A percentile compares a stretch with the other conserved stretches of the same genome.
These are phyloP conservation scores for Pachydiplax longipennis DNA, from an alignment of 2,888 invertebrate species.

Conservation along the genomic window DNA sequence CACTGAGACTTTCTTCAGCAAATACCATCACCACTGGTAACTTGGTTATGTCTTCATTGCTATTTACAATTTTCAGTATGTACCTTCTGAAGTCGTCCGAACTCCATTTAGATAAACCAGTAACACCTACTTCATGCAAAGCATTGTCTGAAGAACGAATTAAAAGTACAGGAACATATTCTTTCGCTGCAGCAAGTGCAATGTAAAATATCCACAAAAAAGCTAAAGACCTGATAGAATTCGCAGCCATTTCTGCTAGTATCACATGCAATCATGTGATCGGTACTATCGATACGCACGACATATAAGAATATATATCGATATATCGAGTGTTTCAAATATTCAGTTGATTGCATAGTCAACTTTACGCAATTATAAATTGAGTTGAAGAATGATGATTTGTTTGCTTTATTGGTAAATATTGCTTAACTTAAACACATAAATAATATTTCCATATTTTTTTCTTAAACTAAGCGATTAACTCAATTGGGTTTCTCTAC, in stretches of 20 bases:
- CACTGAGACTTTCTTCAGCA: constrained; percentile 52
- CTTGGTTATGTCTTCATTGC: constrained; percentile 50
- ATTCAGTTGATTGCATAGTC: too few species aligned
- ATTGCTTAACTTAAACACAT: too few species aligned
- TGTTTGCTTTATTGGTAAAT: too few species aligned
- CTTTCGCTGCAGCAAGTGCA: not conserved
- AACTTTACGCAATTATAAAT: too few species aligned
- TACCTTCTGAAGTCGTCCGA: constrained; percentile 20
- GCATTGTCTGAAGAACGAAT: not conserved
- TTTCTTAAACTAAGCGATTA: too few species aligned
- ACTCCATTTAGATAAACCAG: constrained; percentile 10
- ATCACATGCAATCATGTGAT: not conserved
- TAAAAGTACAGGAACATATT: constrained; percentile 21
- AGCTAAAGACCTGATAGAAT: not conserved
- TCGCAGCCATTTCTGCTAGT: not conserved
- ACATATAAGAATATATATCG: too few species aligned
- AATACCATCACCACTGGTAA: constrained; percentile 63
- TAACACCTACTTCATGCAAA: not conserved
- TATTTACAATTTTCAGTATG: not conserved
- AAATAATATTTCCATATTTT: too few species aligned
- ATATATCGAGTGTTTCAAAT: too few species aligned
- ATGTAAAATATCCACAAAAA: not conserved
- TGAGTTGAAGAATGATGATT: too few species aligned
- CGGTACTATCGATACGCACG: not conserved
- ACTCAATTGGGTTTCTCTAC: too few species aligned